Conservation (phyloP, 2,888 invertebrate species). For the Dynastes hyllus region DNA sequence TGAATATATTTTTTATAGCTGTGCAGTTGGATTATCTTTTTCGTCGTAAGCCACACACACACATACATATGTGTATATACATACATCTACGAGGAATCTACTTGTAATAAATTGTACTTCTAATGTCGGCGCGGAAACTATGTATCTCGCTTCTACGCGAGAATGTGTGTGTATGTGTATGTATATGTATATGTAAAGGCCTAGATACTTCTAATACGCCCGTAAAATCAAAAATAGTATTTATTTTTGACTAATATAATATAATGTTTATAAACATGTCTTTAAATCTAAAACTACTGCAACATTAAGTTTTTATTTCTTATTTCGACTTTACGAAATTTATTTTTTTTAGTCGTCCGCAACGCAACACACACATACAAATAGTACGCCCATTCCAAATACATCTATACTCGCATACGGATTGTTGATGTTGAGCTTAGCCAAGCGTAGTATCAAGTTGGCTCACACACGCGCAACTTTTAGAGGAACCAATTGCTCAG, state of each 20-base stretch:
- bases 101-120: conserved; percentile 8
- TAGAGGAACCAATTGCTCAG: too few species aligned
- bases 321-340: conserved; percentile 43
- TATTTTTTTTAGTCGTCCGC: conserved; percentile 40
- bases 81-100: neutral
- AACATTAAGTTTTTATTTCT: conserved; percentile 38
- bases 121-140: conserved; percentile 11
- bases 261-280: conserved; percentile 47
- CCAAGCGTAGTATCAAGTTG: too few species aligned
- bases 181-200: neutral
- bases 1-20: too few species aligned
- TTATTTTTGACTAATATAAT: conserved; percentile 48
- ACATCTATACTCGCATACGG: neutral
- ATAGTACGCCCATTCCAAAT: too few species aligned
- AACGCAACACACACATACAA: conserved; percentile 8
- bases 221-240: conserved; percentile 48
- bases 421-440: neutral
- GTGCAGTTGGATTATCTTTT: too few species aligned
- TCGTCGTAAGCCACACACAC: too few species aligned
- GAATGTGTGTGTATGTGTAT: neutral
- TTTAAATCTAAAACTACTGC: conserved; percentile 42
- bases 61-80: neutral
- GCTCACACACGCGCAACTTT: too few species aligned
- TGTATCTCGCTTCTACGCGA: neutral
- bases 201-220: conserved; percentile 29